Percentiles rank a stretch among this genome's conserved stretches.
These are phyloP conservation scores for Parasteatoda tepidariorum DNA, from an alignment of 1,140 invertebrate species.

Conservation along the genomic window DNA sequence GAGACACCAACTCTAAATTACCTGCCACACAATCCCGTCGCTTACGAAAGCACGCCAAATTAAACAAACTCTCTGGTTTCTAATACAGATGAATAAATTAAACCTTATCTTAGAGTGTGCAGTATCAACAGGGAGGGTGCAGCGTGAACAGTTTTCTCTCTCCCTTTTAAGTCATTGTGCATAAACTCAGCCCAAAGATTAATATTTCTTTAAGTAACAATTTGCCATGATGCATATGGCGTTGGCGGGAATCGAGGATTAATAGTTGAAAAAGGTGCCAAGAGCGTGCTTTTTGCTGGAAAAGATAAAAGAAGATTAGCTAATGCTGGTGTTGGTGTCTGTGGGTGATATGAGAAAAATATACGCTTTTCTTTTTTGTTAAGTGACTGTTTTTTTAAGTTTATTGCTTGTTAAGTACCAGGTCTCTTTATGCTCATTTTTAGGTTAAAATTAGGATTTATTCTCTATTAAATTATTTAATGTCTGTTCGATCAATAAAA, in stretches of 20 bases:
- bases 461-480: no score
- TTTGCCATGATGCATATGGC: not conserved
- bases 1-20: conserved; percentile 10
- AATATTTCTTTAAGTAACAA: conserved; percentile 24
- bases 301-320: no score
- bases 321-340: no score
- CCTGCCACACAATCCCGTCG: conserved; percentile 7
- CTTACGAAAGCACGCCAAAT: conserved; percentile 34
- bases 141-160: no score
- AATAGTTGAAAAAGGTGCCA: conserved; percentile 24
- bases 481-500: no score
- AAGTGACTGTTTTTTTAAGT: no score
- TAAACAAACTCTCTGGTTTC: conserved; percentile 10
- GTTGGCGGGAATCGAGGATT: not conserved
- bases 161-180: conserved; percentile 39
- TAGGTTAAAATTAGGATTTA: no score
- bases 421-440: no score
- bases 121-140: conserved; percentile 15
- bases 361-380: no score
- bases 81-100: conserved; percentile 55
- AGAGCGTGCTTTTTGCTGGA: not conserved
- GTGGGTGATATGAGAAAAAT: no score
- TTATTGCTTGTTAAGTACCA: no score
- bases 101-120: conserved; percentile 37
- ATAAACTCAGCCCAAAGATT: conserved; percentile 43